Percentiles rank a stretch among this genome's conserved stretches.
These are phyloP conservation scores for Eupithecia tripunctaria DNA, from an alignment of 2,888 invertebrate genomes.

Conservation along the genomic window DNA sequence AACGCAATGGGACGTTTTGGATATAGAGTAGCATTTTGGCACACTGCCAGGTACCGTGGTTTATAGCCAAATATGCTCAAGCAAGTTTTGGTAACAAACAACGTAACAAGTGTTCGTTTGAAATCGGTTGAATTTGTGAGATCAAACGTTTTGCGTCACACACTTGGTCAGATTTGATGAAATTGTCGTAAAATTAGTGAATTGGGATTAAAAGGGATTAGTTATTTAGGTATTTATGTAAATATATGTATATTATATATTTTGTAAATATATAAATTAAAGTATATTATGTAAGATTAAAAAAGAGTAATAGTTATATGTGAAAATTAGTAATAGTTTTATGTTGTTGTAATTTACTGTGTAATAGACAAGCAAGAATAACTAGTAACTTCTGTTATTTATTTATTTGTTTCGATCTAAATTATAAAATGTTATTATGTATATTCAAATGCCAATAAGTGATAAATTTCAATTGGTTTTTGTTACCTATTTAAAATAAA, in stretches of 20 bases:
- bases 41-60: conserved; percentile 47
- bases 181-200: not conserved
- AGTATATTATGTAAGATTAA: too few relatives aligned
- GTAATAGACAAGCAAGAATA: too few relatives aligned
- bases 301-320: too few relatives aligned
- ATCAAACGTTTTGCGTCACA: conserved; percentile 5
- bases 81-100: conserved; percentile 39
- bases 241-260: too few relatives aligned
- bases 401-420: too few relatives aligned
- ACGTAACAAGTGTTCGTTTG: conserved; percentile 44
- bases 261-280: too few relatives aligned
- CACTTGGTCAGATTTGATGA: not conserved
- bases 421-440: not conserved
- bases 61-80: conserved; percentile 53
- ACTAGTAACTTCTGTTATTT: not conserved
- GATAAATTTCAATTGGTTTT: not conserved
- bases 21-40: conserved; percentile 43
- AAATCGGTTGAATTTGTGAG: conserved; percentile 45
- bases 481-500: not conserved
- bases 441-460: too few relatives aligned
- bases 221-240: not conserved
- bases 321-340: too few relatives aligned
- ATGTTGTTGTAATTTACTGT: too few relatives aligned
- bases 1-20: not conserved
- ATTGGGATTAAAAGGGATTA: not conserved